Conservation (phyloP, 1,140 invertebrate species). For the Rhizoglyphus robini region DNA sequence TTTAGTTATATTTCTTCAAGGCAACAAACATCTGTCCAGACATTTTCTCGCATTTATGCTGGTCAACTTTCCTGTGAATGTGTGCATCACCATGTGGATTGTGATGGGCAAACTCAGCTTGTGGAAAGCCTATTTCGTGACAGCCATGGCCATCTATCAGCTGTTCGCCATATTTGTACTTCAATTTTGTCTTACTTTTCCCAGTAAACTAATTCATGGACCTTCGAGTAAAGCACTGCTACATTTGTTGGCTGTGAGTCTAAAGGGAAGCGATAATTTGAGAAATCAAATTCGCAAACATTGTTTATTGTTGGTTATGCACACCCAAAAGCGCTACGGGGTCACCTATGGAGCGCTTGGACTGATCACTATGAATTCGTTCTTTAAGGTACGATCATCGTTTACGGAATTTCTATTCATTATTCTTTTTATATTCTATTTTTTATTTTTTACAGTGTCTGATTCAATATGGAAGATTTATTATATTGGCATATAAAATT, state of each 20-base stretch:
- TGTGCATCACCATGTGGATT: not conserved
- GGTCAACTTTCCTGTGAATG: not conserved
- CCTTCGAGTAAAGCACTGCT: not conserved
- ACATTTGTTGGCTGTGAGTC: not conserved
- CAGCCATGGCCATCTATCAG: not conserved
- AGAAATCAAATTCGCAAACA: not conserved
- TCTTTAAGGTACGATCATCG: not conserved
- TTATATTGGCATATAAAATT: not conserved
- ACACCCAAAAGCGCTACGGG: not conserved
- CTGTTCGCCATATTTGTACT: not conserved
- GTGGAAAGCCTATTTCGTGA: not conserved
- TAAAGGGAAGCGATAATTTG: not conserved
- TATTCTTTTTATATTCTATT: not conserved
- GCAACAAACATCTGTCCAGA: not conserved
- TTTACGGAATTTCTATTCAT: not conserved
- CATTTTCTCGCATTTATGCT: not conserved
- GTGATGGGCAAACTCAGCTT: not conserved
- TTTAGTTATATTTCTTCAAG: too few relatives aligned
- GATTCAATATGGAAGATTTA: not conserved
- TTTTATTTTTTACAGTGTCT: not conserved
- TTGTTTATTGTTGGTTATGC: not conserved
- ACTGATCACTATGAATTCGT: not conserved
- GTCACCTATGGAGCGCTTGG: not conserved
- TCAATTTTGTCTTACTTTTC: not conserved
- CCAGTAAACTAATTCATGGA: not conserved